Base-by-base conservation (phyloP, 2,888 invertebrate genomes). In the Coelopa pilipes region DNA sequence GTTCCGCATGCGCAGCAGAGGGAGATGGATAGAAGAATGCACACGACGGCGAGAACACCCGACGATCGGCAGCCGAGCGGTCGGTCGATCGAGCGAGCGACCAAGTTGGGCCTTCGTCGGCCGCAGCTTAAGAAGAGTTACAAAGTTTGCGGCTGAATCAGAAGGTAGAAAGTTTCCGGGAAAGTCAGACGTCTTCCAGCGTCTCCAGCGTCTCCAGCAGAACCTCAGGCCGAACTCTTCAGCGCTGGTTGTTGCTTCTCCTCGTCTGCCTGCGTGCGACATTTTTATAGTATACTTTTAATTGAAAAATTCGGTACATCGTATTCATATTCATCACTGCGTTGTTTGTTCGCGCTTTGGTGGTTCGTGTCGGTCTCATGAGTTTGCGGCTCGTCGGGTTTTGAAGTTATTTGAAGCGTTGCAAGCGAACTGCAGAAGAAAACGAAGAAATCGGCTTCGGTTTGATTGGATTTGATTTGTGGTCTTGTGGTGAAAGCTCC, bases 91-190 rank as follows among this genome's bases (percentile, higher is more conserved):
- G 63, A 34, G 45, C 45, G 24, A 57, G 17, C 57, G 46, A 19
- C 24, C 57, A 46, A 15, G 34, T 67, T 46, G 67, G 55, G 50
- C 34, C 60, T n/a, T n/a, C n/a, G n/a, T 13, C 59, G 72, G 47
- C 63, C 74, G 62, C 74, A 74, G 82, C 82, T 85, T 83, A 85
- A 85, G 86, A 86, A 84, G 84, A 83, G 83, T 82, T 82, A 81
- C 81, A 82, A 78, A 78, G 80, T 79, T 79, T 78, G 80, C 74
- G 73, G 72, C 78, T 74, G 76, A 76, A 80, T 78, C 86, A 87
- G 84, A 86, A 84, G 83, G 83, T 83, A 86, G 86, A 86, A 86
- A 86, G 85, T 86, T 84, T 82, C 83, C 84, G 82, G 78, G 80
- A 79, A 80, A 79, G 82, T 81, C 81, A 81, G 85, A 84, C 82